Base-by-base conservation (phyloP, 2,797 vertebrate species). In the Pachyuromys duprasi region DNA sequence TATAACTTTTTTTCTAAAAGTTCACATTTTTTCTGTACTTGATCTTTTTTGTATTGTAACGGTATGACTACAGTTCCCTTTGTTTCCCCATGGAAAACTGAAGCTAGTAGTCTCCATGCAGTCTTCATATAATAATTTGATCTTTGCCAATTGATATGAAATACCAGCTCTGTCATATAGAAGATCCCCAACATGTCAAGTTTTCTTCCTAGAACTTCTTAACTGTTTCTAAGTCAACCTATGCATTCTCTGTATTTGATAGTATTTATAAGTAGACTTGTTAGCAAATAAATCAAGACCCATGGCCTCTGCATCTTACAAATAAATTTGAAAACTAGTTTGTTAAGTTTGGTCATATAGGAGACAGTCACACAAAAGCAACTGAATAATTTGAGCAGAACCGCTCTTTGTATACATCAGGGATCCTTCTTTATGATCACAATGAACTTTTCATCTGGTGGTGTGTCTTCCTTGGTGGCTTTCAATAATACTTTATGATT, bases 311-410 rank as follows among this genome's bases (percentile, higher is more conserved):
- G 89, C 24, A 69, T 55, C 9, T 82, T 80, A 20, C 28, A 42
- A 42, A 69, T 49, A 91, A 69, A 90, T 90, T 75, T 90, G 79
- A 84, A 81, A 67, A 80, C 17, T 33, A 74, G 5, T 81, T 81
- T 57, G 1, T 45, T 33, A 91, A 65, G 14, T 74, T 78, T 45
- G 89, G 80, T 26, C 75, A 36, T 42, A 89, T 22, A 5, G 65
- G 6, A 18, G 28, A 24, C 15, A 26, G 33, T 72, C 24, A 80
- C 2, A 33, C 36, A 75, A 86, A 89, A 86, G 89, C 8, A 95
- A 69, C 13, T 90, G 53, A 55, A 60, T 53, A 82, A n/a, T 91
- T 62, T 49, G 55, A 95, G 20, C 69, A 79, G 28, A 76, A 36
- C 28, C 57, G 9, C 26, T 36, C 90, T 53, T 3, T 74, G 49